phyloP scores from a whole-genome alignment of 2,888 invertebrate species.

The Acleris cristana region DNA sequence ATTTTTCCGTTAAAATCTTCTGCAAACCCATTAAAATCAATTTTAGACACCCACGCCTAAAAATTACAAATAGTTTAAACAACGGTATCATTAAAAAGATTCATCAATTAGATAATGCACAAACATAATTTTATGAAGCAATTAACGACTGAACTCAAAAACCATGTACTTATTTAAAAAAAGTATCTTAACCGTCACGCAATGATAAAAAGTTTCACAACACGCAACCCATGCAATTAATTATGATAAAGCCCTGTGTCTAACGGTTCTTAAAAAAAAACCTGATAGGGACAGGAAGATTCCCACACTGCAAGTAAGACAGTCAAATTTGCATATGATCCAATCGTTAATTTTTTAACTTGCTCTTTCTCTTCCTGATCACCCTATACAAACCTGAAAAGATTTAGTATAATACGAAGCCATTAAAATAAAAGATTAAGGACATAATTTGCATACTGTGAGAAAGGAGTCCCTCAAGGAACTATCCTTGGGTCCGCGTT shows the following conservation, averaged over 20 bases:
- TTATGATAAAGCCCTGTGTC: constrained; percentile 39
- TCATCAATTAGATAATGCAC: too few relatives aligned
- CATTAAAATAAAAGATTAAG: constrained; percentile 83
- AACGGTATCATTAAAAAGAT: too few relatives aligned
- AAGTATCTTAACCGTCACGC: constrained; percentile 21
- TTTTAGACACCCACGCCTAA: too few relatives aligned
- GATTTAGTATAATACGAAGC: constrained; percentile 78
- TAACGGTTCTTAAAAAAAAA: constrained; percentile 50
- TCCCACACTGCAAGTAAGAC: constrained; percentile 65
- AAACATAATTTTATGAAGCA: too few relatives aligned
- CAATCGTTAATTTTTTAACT: constrained; percentile 75
- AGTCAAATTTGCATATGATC: constrained; percentile 72
- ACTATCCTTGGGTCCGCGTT: constrained; percentile 56
- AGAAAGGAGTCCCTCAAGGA: constrained; percentile 71
- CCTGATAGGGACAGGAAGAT: constrained; percentile 50
- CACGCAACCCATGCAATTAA: constrained; percentile 36
- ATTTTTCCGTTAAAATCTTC: too few relatives aligned
- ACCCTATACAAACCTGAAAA: constrained; percentile 66
- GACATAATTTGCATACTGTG: constrained; percentile 79
- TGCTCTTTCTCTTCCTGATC: constrained; percentile 59
- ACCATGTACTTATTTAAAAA: constrained; percentile 9
- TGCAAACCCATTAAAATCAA: too few relatives aligned
- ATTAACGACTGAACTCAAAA: too few relatives aligned
- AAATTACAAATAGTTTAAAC: too few relatives aligned
- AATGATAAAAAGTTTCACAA: constrained; percentile 24